Conservation (phyloP, 2,113 vertebrate species). For the Aleadryas rufinucha region DNA sequence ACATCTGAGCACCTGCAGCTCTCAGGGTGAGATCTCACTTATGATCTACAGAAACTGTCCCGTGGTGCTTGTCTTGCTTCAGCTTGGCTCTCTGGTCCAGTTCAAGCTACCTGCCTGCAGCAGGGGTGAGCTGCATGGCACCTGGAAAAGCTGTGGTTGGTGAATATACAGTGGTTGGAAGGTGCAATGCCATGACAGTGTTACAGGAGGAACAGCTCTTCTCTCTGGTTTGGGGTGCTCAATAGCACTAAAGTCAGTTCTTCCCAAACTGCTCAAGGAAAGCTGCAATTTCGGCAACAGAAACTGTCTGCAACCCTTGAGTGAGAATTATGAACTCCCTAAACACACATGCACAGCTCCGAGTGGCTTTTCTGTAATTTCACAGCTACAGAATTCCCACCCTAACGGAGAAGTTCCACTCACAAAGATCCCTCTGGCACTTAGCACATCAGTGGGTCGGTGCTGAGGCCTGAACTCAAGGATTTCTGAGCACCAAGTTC, state of each 20-base stretch:
- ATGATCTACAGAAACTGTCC: neutral
- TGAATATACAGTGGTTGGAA: no score
- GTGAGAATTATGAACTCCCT: neutral
- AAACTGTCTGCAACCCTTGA: neutral
- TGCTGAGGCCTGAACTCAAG: accelerated
- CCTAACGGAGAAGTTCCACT: neutral
- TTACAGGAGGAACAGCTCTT: neutral
- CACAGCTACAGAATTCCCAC: neutral
- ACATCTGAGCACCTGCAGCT: neutral
- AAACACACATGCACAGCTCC: neutral
- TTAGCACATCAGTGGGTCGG: neutral
- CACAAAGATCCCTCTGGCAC: accelerated
- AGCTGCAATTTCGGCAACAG: neutral
- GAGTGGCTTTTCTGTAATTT: neutral
- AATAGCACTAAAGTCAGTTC: neutral
- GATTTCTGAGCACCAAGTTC: neutral
- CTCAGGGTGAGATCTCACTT: neutral
- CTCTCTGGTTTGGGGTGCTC: neutral
- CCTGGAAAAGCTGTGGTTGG: neutral
- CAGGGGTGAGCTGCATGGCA: neutral
- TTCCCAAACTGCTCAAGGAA: neutral
- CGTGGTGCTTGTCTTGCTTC: neutral
- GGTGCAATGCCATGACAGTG: accelerated
- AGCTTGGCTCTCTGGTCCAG: neutral
- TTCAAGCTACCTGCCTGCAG: neutral